Evolutionary conservation across 1,140 invertebrate species (phyloP), one percentile per base, ranked within the genome.

Genomic region (Ephestia elutella): DNA sequence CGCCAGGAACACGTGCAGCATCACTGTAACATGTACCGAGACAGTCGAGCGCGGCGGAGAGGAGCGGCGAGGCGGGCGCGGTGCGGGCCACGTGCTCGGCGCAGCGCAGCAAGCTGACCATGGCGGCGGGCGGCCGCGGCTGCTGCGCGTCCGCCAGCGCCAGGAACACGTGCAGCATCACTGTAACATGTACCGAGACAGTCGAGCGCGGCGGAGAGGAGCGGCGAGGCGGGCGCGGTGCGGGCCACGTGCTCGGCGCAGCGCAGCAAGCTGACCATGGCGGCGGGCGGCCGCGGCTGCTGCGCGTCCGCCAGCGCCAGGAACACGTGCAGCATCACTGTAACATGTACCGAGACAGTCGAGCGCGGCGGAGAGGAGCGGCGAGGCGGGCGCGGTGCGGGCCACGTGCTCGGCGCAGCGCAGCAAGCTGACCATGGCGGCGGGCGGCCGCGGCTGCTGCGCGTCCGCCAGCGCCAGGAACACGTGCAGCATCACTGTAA

Each of bases 241-340:
- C n/a, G 92, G 59, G 70, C 90, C 86, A 38, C 90, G 89, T 69
- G 93, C 93, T 13, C 93, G 91, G 68, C 95, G 89, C 78, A 92
- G 80, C 73, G 90, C 5, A 95, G 89, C 11, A 96, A 90, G 59
- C 91, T 86, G 79, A 96, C 91, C 44, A 96, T 82, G 51, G 92
- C 63, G 95, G 83, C 62, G 92, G 92, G 91, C 65, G 96, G 83
- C 66, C 93, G 92, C 49, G 38, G 92, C 89, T 19, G 89, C 38
- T 77, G 38, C 92, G 92, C 92, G 78, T 97, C 96, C 0, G 95
- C 93, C 5, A 97, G 87, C 19, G 96, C 93, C 50, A 91, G 90
- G 77, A 96, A 95, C 38, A 95, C 94, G 88, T 95, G 96, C 63
- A 98, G 90, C 49, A 93, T 93, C 2, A 95, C 93, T 78, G n/a